Percentiles rank a stretch among this genome's conserved stretches.
These are phyloP conservation scores for Sylvicola fuscatus DNA, from an alignment of 2,888 invertebrate species.

Conservation along the genomic window DNA sequence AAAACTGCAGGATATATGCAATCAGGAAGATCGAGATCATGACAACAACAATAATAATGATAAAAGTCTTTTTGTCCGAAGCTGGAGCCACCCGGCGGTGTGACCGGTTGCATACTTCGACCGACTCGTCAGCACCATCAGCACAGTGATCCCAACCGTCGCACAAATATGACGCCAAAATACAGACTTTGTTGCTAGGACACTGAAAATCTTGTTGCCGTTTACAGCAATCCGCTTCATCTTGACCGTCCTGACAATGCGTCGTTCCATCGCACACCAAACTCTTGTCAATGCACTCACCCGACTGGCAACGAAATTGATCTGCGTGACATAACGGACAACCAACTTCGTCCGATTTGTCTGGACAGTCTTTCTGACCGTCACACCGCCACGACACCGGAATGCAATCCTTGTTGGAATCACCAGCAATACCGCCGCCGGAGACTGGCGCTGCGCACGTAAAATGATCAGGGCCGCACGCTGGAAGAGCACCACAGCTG, in stretches of 20 bases:
- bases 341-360: conserved; percentile 61
- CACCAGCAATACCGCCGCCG: conserved; percentile 11
- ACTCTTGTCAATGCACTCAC: conserved; percentile 37
- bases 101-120: conserved; percentile 34
- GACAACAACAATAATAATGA: conserved; percentile 32
- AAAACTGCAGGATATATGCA: conserved; percentile 30
- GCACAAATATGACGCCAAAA: conserved; percentile 44
- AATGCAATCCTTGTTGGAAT: conserved; percentile 37
- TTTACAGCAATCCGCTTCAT: conserved; percentile 48
- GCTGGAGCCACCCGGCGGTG: conserved; percentile 26
- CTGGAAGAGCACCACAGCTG: conserved; percentile 43
- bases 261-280: conserved; percentile 39
- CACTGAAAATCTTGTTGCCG: conserved; percentile 42
- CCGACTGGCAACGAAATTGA: conserved; percentile 37
- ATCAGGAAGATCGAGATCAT: conserved; percentile 32
- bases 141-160: conserved; percentile 60
- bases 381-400: conserved; percentile 49
- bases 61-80: conserved; percentile 31
- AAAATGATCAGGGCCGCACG: conserved; percentile 52
- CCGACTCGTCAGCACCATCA: conserved; percentile 60
- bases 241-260: conserved; percentile 46
- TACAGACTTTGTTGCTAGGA: conserved; percentile 45
- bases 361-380: conserved; percentile 61
- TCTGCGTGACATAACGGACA: conserved; percentile 47
- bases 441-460: conserved; percentile 35